phyloP scores from a whole-genome alignment of 2,797 vertebrate species.

The Salmo trutta region DNA sequence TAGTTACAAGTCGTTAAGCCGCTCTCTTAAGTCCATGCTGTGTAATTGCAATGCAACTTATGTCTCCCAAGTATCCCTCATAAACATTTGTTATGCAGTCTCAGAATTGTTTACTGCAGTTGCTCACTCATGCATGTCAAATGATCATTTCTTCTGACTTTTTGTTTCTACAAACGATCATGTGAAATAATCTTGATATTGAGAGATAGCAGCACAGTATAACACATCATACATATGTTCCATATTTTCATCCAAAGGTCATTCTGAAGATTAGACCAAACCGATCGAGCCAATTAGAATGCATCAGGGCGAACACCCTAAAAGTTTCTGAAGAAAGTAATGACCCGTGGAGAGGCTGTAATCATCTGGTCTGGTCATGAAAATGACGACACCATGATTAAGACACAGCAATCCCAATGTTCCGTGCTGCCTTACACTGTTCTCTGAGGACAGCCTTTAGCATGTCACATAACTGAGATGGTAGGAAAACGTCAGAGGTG shows the following conservation, averaged over 20 bases:
- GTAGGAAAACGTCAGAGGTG: slow-evolving; percentile 8
- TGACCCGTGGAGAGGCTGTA: slow-evolving; percentile 2
- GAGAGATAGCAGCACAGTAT: neutral
- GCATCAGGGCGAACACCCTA: neutral
- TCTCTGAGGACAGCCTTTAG: slow-evolving; percentile 22
- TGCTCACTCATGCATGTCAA: slow-evolving; percentile 17
- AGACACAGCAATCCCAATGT: neutral
- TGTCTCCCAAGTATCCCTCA: slow-evolving; percentile 31
- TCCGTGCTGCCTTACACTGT: neutral
- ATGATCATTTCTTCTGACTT: slow-evolving; percentile 23
- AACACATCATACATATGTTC: too few relatives aligned
- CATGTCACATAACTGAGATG: slow-evolving; percentile 37
- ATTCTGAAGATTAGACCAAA: neutral
- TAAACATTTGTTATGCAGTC: slow-evolving; percentile 21
- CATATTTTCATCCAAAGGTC: neutral
- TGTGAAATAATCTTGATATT: neutral
- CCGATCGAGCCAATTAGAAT: neutral
- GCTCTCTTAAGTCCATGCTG: slow-evolving; percentile 45
- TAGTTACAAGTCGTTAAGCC: slow-evolving; percentile 47
- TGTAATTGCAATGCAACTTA: slow-evolving; percentile 41
- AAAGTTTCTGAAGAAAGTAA: neutral
- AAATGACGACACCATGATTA: neutral
- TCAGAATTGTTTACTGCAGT: slow-evolving; percentile 36
- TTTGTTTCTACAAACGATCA: neutral
- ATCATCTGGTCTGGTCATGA: neutral